phyloP scores from a whole-genome alignment of 2,113 vertebrate species.

The Odontesthes bonariensis region DNA sequence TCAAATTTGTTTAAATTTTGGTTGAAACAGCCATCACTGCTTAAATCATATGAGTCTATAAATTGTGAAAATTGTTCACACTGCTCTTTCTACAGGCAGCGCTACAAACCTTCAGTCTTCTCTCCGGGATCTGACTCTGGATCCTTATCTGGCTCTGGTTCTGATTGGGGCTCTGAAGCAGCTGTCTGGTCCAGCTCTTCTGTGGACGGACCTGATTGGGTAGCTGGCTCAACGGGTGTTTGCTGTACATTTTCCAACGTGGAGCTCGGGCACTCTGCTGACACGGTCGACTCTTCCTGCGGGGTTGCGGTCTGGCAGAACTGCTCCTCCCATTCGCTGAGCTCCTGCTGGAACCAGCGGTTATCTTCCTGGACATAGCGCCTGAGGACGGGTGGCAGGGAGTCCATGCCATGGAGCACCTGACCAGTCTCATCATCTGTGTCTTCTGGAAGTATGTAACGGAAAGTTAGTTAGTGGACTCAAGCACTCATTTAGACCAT shows the following conservation, averaged over 20 bases:
- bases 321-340: conserved; percentile 93
- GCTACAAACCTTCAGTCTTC: conserved; percentile 60
- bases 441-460: conserved; percentile 50
- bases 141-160: conserved; percentile 36
- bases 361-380: conserved; percentile 92
- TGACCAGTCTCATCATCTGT: conserved; percentile 80
- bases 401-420: conserved; percentile 84
- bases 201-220: conserved; percentile 24
- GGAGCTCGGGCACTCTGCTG: conserved; percentile 58
- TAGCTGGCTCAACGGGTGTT: conserved; percentile 43
- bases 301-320: conserved; percentile 88
- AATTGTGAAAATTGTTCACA: too few relatives aligned
- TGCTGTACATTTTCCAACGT: conserved; percentile 15
- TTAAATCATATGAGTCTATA: too few relatives aligned
- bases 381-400: conserved; percentile 84
- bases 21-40: too few relatives aligned
- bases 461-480: background rate
- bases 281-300: conserved; percentile 85
- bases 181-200: conserved; percentile 57
- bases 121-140: conserved; percentile 19
- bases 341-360: conserved; percentile 92
- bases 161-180: conserved; percentile 38
- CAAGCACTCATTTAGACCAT: background rate
- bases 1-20: too few relatives aligned
- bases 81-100: background rate